Base-by-base conservation (phyloP, 2,113 vertebrate species). In the Myrmecophaga tridactyla region DNA sequence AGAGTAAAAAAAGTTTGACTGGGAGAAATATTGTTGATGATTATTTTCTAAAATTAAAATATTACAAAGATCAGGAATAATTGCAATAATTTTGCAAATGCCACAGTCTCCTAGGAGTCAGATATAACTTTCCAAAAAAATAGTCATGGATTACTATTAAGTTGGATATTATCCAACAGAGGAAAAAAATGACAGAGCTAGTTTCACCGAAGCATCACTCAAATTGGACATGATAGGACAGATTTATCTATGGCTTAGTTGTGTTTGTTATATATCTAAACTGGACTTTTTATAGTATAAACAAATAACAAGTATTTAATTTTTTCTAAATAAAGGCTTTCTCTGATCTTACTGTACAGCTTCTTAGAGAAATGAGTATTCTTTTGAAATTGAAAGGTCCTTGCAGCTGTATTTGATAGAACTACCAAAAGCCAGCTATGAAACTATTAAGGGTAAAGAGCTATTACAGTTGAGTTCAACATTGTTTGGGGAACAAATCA, bases 361-460 rank as follows among this genome's bases (percentile, higher is more conserved):
- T 89, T 92, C 53, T 76, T 94, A 81, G 58, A 91, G 58, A 94
- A 92, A 85, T 89, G 84, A 67, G 72, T 84, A 21, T 85, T 95
- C 70, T 58, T 80, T 92, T 70, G 41, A 92, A 94, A 94, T 20
- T 60, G 34, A 96, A 92, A 92, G 46, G 1, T 76, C 65, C 51
- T 86, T 76, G 36, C n/a, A 97, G 48, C 48, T 96, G 36, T 36
- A 63, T 78, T 97, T 95, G 76, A 96, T 81, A 97, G 69, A 96
- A 62, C 67, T 96, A 89, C 94, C 91, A 96, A 94, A 96, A 96
- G n/a, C 43, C 92, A 65, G 96, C 86, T 97, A 69, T 96, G 67
- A 97, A 97, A 93, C 56, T 83, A 43, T 97, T 92, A 95, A 94
- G 78, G 97, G n/a, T 95, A 91, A 96, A 96, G 18, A 65, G 46